phyloP scores from a whole-genome alignment of 2,113 vertebrate species.

The Ivindomyrus marchei region DNA sequence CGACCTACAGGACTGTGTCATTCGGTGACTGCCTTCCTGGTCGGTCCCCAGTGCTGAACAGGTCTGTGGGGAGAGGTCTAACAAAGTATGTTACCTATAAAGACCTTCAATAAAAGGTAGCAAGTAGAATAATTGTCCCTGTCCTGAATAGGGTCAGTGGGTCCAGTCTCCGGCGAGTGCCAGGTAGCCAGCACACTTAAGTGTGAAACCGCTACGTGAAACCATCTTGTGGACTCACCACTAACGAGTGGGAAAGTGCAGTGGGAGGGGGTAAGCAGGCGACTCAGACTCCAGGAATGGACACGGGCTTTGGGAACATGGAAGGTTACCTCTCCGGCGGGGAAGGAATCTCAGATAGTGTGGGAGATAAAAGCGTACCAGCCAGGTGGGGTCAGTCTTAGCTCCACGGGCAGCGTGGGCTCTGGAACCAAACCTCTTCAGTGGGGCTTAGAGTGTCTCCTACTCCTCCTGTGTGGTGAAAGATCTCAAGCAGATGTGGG shows the following conservation, averaged over 20 bases:
- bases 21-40: neutral
- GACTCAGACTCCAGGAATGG: neutral
- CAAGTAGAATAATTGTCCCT: neutral
- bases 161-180: neutral
- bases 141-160: neutral
- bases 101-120: neutral
- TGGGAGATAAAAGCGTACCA: neutral
- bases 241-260: neutral
- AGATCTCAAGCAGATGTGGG: neutral
- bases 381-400: neutral
- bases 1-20: neutral
- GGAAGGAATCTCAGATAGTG: neutral
- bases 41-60: neutral
- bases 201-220: neutral
- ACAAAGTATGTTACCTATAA: neutral
- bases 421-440: neutral
- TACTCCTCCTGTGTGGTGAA: neutral
- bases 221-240: neutral
- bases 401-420: neutral
- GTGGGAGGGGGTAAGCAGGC: neutral
- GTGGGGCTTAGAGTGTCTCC: neutral
- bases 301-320: neutral
- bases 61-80: neutral
- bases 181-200: neutral
- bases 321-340: neutral